A percentile compares a stretch with the other conserved stretches of the same genome.
phyloP scores from a whole-genome alignment of 2,888 invertebrate genomes.

The Hypolimnas misippus region DNA sequence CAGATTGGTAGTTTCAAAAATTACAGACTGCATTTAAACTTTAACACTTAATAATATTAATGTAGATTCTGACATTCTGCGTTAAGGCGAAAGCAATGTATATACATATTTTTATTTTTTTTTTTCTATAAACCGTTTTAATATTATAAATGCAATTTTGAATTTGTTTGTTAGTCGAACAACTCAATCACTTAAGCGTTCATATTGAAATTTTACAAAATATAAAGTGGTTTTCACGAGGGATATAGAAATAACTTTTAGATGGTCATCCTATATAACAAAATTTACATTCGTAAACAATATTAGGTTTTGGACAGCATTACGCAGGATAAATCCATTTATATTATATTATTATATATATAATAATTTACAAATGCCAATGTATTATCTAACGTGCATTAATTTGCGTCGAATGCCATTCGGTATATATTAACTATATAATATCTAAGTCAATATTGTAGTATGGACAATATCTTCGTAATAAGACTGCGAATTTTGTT shows the following conservation, averaged over 20 bases:
- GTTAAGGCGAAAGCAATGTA: no score
- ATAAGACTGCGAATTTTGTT: conserved; percentile 17
- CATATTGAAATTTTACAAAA: no score
- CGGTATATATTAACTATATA: conserved; percentile 3
- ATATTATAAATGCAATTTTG: no score
- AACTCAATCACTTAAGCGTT: no score
- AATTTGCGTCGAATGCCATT: conserved; percentile 10
- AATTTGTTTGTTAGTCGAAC: no score
- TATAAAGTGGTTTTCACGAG: not conserved
- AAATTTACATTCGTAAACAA: not conserved
- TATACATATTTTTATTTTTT: no score
- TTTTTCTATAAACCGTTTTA: no score
- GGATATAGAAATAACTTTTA: no score
- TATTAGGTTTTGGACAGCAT: not conserved
- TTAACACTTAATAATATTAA: no score
- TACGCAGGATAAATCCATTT: not conserved
- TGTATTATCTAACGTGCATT: conserved; percentile 7
- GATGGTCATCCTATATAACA: not conserved
- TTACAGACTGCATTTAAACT: no score
- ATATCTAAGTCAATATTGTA: conserved; percentile 18
- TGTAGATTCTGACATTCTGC: no score
- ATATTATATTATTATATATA: not conserved
- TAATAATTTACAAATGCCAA: conserved; percentile 8
- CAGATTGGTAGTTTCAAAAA: no score
- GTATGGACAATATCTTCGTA: conserved; percentile 18